phyloP scores from a whole-genome alignment of 2,888 invertebrate species.

The Drosophila sordidula region DNA sequence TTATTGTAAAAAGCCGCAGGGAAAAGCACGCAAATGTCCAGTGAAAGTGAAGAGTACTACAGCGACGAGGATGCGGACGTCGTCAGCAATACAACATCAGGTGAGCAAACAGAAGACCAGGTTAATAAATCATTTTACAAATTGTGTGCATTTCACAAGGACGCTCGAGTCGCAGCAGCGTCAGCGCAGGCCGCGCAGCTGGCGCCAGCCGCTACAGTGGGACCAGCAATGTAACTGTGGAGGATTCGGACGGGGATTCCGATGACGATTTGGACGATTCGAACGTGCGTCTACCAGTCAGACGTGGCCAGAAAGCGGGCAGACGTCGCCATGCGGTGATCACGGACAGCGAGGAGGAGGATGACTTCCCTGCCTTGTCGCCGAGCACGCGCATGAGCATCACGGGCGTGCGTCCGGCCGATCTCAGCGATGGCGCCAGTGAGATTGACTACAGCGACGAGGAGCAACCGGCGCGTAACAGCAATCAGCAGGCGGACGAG shows the following conservation, averaged over 20 bases:
- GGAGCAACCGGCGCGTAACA: conserved; percentile 5
- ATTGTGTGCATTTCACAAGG: conserved; percentile 22
- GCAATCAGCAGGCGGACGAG: background rate
- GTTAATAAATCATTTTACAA: background rate
- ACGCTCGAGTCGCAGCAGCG: conserved; percentile 29
- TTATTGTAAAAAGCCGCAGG: background rate
- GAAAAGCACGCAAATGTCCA: conserved; percentile 30
- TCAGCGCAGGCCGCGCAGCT: background rate
- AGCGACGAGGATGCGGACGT: conserved; percentile 36
- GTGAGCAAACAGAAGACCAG: conserved; percentile 21
- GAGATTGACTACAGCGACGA: conserved; percentile 80
- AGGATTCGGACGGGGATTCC: conserved; percentile 40
- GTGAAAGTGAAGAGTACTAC: conserved; percentile 48
- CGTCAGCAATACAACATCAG: conserved; percentile 38
- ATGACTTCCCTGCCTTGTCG: conserved; percentile 74
- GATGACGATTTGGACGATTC: conserved; percentile 25
- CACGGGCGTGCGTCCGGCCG: conserved; percentile 81
- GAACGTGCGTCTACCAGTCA: background rate
- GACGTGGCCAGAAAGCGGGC: background rate
- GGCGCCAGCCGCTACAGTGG: background rate
- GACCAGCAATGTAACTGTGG: conserved; percentile 46
- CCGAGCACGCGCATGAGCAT: conserved; percentile 84
- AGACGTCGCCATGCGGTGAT: conserved; percentile 24
- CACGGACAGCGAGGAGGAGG: conserved; percentile 71
- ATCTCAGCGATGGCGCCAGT: conserved; percentile 75